A percentile compares a stretch with the other conserved stretches of the same genome.
phyloP scores from a whole-genome alignment of 2,113 vertebrate genomes.

The Menura novaehollandiae region DNA sequence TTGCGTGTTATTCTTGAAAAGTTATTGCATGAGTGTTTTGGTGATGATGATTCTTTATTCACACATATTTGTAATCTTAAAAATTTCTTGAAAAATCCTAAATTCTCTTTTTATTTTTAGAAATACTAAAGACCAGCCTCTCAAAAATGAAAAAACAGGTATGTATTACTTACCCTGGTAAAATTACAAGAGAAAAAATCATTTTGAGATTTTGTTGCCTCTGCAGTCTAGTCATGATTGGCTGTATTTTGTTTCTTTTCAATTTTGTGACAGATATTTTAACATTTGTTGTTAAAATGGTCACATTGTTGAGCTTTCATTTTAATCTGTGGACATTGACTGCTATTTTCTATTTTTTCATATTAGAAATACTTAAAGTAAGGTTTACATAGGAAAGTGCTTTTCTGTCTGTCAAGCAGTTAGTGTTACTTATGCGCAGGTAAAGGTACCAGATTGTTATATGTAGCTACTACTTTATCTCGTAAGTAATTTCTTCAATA shows the following conservation, averaged over 20 bases:
- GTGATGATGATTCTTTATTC: not conserved
- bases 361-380: not conserved
- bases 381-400: not conserved
- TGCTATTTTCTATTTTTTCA: not conserved
- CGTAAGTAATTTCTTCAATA: not conserved
- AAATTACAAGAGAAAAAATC: not conserved
- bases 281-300: not conserved
- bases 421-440: not conserved
- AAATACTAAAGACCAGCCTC: constrained; percentile 40
- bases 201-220: not conserved
- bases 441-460: not conserved
- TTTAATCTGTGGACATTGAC: not conserved
- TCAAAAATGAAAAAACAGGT: constrained; percentile 56
- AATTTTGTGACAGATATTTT: not conserved
- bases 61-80: not conserved
- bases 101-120: constrained; percentile 60
- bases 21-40: not conserved
- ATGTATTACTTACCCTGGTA: not conserved
- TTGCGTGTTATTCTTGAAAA: not conserved
- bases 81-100: not conserved
- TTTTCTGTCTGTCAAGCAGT: not conserved
- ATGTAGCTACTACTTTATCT: not conserved
- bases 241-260: not conserved
- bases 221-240: not conserved
- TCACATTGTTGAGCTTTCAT: not conserved